Percentiles rank a stretch among this genome's conserved stretches.
Conservation (phyloP, 2,113 vertebrate genomes). For the Chloropsis hardwickii region DNA sequence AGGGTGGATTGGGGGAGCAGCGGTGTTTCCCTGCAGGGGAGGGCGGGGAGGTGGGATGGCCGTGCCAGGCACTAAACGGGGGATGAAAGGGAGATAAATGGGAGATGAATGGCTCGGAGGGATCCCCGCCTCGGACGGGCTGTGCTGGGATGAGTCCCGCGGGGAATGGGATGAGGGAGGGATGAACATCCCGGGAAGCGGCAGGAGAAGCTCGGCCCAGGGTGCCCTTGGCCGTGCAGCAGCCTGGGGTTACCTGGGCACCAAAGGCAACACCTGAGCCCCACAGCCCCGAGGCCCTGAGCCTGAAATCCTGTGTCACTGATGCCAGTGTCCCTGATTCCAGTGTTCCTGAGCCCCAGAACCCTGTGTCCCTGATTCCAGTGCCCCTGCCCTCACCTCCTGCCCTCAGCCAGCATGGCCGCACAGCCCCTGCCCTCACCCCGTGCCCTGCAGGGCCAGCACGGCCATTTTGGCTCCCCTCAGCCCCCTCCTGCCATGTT, state of each 20-base stretch:
- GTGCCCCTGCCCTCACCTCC: too few species aligned
- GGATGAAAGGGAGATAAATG: background rate
- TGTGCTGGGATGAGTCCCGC: accelerated
- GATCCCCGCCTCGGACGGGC: background rate
- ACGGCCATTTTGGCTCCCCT: too few species aligned
- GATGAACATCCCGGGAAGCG: background rate
- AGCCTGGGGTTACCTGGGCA: background rate
- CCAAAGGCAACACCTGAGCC: background rate
- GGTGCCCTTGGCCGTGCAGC: accelerated
- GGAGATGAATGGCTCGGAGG: background rate
- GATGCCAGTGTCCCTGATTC: background rate
- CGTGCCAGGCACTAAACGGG: background rate
- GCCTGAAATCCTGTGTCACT: background rate
- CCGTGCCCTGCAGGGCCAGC: too few species aligned
- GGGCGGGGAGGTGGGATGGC: background rate
- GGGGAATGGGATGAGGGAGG: background rate
- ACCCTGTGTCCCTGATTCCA: too few species aligned
- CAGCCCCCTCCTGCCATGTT: too few species aligned
- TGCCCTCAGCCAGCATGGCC: too few species aligned
- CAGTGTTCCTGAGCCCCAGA: too few species aligned
- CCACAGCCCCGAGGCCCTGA: background rate
- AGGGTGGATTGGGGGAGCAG: background rate
- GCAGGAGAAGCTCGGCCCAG: accelerated
- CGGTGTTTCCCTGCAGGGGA: background rate
- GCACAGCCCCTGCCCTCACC: too few species aligned